Evolutionary conservation across 2,888 invertebrate genomes (phyloP).

Genomic region (Hirudinaria manillensis): DNA sequence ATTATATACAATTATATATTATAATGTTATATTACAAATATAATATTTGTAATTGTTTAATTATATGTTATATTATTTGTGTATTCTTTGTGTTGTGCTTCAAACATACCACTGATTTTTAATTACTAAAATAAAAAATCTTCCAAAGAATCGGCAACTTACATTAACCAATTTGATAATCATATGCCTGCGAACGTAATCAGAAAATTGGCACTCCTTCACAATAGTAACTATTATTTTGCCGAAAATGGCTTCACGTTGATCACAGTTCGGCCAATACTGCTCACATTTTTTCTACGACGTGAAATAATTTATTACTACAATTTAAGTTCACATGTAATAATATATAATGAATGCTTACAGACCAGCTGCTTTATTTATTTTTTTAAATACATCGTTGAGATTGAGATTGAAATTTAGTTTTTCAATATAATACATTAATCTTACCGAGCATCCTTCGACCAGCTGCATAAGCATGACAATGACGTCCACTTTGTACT

Average conservation of each 20-base stretch:
- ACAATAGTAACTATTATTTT: neutral
- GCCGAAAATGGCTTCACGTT: neutral
- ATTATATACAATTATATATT: no score
- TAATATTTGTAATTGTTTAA: no score
- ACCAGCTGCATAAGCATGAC: neutral
- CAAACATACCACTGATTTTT: no score
- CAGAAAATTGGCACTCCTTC: neutral
- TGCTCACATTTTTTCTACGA: neutral
- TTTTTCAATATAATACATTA: no score
- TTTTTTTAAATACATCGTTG: no score
- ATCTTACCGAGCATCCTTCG: neutral
- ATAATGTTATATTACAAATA: no score
- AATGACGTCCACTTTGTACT: slow-evolving; percentile 3
- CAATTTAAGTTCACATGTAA: neutral
- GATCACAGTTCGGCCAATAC: slow-evolving; percentile 7
- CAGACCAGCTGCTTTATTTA: neutral
- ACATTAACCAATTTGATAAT: neutral
- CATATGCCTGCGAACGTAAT: neutral
- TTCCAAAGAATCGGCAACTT: no score
- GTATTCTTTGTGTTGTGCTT: no score
- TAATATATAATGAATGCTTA: neutral
- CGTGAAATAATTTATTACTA: neutral
- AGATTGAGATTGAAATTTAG: neutral
- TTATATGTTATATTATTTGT: no score
- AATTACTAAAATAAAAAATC: neutral